These are phyloP conservation scores for Hemiprocne comata DNA, from an alignment of 2,113 vertebrate genomes.

Conservation along the genomic window DNA sequence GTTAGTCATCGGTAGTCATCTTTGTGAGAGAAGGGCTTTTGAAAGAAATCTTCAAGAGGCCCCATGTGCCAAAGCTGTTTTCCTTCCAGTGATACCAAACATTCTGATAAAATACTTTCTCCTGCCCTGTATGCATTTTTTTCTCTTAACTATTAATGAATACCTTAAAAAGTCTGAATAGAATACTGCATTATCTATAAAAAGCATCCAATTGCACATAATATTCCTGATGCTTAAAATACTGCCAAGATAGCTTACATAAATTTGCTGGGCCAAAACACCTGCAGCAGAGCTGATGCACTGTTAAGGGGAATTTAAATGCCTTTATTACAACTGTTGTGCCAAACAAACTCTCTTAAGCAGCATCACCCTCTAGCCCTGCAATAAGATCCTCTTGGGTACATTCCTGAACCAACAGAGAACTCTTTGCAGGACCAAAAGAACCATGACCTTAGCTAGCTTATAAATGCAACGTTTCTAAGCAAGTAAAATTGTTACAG, in stretches of 20 bases:
- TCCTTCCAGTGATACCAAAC: neutral
- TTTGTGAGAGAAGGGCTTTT: neutral
- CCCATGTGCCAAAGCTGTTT: neutral
- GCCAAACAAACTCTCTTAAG: neutral
- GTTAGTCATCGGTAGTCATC: neutral
- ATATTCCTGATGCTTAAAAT: neutral
- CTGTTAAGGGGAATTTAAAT: neutral
- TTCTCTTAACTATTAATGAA: neutral
- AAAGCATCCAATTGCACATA: neutral
- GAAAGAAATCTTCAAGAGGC: neutral
- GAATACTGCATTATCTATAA: neutral
- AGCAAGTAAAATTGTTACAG: neutral
- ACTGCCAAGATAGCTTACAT: neutral
- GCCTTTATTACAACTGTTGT: neutral
- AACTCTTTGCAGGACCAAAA: neutral
- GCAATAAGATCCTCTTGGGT: neutral
- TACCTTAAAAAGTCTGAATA: neutral
- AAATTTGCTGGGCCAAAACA: slow-evolving; percentile 12
- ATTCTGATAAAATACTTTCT: neutral
- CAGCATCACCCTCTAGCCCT: neutral
- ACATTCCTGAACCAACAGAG: neutral
- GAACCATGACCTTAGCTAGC: neutral
- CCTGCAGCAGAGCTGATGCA: neutral
- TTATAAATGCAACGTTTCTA: neutral
- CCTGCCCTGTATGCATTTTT: neutral